Base-by-base conservation (phyloP, 2,888 invertebrate species). In the Tenthredo livida region DNA sequence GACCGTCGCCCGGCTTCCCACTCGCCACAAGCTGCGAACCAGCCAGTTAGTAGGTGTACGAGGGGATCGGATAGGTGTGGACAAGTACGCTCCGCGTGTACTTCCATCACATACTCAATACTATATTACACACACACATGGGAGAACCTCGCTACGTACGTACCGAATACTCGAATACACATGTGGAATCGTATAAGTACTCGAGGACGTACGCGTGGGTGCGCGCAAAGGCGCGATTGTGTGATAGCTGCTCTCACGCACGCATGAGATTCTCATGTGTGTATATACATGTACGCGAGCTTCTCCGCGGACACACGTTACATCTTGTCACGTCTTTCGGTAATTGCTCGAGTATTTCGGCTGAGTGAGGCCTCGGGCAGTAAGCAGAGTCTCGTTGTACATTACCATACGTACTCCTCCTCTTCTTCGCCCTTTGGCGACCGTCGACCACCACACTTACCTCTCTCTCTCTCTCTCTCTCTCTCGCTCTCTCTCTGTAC, bases 1-100 rank as follows among this genome's bases (percentile, higher is more conserved):
- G 90, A 86, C 88, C 87, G 90, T 88, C 90, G 87, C 87, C 87
- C 88, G 88, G 90, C 90, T 89, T 85, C 85, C 82, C 84, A 72
- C 65, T 83, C 67, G 85, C 90, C 87, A 50, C 47, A 50, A 77
- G 75, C 50, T 73, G 73, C 75, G 77, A 54, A 54, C 6, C 77
- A 77, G 54, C 43, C 43, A 43, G 72, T 73, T 70, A 25, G 43
- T 73, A 73, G 72, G 72, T 73, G 40, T 73, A 43, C 40, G 17
- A 73, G 72, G 29, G 37, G 40, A 73, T 73, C 43, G 72, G 72
- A 89, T 78, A 77, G 84, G 65, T 65, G 77, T n/a, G 67, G 47
- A 70, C 77, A 37, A 61, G 78, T 58, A 83, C 70, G 70, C 65
- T 33, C 43, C 70, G 47, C 70, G 21, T 73, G 40, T 73, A 43